These are phyloP conservation scores for Mactra quadrangularis DNA, from an alignment of 1,140 invertebrate species.

Conservation along the genomic window DNA sequence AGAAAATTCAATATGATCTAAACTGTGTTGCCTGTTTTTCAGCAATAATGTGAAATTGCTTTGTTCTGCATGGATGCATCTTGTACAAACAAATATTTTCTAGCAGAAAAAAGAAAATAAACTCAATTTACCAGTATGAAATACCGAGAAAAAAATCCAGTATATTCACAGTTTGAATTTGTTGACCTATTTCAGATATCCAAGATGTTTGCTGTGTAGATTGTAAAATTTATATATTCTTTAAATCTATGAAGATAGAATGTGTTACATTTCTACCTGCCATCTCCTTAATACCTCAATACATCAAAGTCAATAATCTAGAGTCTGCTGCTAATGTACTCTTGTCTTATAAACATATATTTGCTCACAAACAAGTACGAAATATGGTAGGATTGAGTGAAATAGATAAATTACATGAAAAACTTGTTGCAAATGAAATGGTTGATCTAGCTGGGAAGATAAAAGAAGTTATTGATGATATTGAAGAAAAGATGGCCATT, in stretches of 20 bases:
- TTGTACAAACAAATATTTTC: too few relatives aligned
- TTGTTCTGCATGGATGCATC: too few relatives aligned
- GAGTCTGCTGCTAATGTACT: slow-evolving; percentile 23
- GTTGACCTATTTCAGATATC: slow-evolving; percentile 55
- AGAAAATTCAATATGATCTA: too few relatives aligned
- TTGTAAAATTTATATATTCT: slow-evolving; percentile 42
- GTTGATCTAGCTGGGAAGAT: slow-evolving; percentile 21
- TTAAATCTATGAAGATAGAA: slow-evolving; percentile 43
- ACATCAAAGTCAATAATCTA: background rate
- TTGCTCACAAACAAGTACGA: slow-evolving; percentile 30
- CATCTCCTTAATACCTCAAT: slow-evolving; percentile 16
- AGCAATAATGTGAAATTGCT: too few relatives aligned
- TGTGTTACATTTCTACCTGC: slow-evolving; percentile 35
- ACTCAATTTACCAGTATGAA: too few relatives aligned
- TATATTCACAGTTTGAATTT: too few relatives aligned
- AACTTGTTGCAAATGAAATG: background rate
- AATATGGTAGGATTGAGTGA: slow-evolving; percentile 18
- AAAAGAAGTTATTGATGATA: slow-evolving; percentile 15
- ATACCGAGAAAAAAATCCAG: too few relatives aligned
- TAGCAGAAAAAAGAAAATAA: too few relatives aligned
- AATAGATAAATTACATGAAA: slow-evolving; percentile 14
- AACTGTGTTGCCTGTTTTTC: too few relatives aligned
- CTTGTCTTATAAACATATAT: slow-evolving; percentile 8
- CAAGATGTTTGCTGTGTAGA: slow-evolving; percentile 42
- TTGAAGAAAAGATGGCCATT: slow-evolving; percentile 25